Base-by-base conservation (phyloP, 2,888 invertebrate species). In the Xanthostigma xanthostigma region DNA sequence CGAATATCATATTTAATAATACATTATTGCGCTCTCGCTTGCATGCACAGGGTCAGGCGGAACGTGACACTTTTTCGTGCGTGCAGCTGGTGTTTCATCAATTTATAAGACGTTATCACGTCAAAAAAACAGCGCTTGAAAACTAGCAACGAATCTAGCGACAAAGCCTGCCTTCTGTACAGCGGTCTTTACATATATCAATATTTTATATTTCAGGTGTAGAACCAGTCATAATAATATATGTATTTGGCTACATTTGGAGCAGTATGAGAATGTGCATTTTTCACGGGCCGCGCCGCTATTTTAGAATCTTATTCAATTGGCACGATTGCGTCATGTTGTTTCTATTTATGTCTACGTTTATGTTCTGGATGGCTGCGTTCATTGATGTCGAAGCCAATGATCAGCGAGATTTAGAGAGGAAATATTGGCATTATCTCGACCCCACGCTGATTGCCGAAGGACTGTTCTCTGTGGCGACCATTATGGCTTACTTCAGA, bases 391-490 rank as follows among this genome's bases (percentile, higher is more conserved):
- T 71, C 1, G 57, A 60, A n/a, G 59, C 61, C 36, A 66, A 69
- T 50, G 71, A 68, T 40, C 67, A 71, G 54, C 58, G 57, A 2
- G 66, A 71, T 49, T 59, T 75, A 59, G 79, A 78, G 57, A 68
- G 82, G 48, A 78, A 79, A 62, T 77, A 74, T 60, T 82, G 82
- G 81, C 67, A 73, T 55, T 71, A 73, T 57, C 65, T 75, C 52
- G 81, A 83, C 61, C 78, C 80, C 1, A 70, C 76, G 9, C 62
- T 83, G 46, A 64, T 82, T 14, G 77, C 77, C 5, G 83, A 83
- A 65, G 78, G 78, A 42, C 71, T 78, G 42, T 79, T 78, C 61
- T 76, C 79, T 41, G 60, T 81, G 10, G 81, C 80, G 6, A 76
- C 78, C 11, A 76, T 82, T 52, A 73, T 81, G 70, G 75, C 82